These are phyloP conservation scores for Microplitis demolitor DNA, from an alignment of 1,140 invertebrate genomes.

Conservation along the genomic window DNA sequence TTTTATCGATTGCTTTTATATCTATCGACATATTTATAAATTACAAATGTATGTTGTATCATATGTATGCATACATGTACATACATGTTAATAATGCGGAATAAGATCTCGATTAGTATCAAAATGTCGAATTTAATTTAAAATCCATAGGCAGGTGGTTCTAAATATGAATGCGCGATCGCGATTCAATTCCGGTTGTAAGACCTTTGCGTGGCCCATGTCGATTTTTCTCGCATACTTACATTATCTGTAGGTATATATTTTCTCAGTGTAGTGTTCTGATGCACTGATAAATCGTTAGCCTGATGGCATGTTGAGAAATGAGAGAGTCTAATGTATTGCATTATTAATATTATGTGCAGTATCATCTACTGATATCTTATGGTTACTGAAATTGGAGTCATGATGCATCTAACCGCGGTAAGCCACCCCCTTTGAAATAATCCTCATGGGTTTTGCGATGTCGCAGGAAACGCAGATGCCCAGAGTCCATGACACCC, in stretches of 20 bases:
- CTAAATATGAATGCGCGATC: background rate
- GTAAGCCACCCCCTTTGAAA: background rate
- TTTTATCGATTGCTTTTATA: background rate
- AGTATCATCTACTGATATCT: too few species aligned
- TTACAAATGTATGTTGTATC: background rate
- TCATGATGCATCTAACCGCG: background rate
- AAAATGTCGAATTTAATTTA: background rate
- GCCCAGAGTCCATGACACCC: constrained; percentile 20
- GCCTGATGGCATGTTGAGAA: too few species aligned
- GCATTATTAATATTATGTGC: constrained; percentile 25
- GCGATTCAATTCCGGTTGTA: background rate
- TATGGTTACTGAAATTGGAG: background rate
- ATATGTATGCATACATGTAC: background rate
- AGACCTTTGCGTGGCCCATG: constrained; percentile 1
- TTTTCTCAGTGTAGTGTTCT: background rate
- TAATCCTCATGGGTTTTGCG: background rate
- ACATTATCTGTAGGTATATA: too few species aligned
- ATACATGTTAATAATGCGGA: background rate
- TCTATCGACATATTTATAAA: background rate
- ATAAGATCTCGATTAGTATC: background rate
- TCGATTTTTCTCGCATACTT: background rate
- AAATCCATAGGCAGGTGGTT: background rate
- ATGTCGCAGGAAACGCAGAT: constrained; percentile 34
- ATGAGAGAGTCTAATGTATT: constrained; percentile 33
- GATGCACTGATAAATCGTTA: too few species aligned